phyloP scores from a whole-genome alignment of 2,888 invertebrate species.

The Synanthedon andrenaeformis region DNA sequence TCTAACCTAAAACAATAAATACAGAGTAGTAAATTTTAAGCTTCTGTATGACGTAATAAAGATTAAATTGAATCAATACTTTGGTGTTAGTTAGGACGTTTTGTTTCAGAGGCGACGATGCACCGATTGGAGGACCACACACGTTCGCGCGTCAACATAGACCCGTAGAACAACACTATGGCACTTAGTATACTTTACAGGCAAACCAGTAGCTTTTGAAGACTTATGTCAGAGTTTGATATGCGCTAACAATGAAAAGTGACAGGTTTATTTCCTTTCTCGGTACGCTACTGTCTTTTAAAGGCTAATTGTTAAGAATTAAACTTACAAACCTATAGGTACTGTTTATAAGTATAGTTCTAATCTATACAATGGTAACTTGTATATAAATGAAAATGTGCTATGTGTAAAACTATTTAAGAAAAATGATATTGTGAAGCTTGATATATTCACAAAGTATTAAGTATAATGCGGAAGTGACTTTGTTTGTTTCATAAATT shows the following conservation, averaged over 20 bases:
- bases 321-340: too few species aligned
- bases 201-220: slow-evolving; percentile 55
- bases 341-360: too few species aligned
- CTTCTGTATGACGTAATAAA: not conserved
- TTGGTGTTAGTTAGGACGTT: slow-evolving; percentile 17
- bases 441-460: too few species aligned
- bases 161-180: slow-evolving; percentile 62
- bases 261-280: not conserved
- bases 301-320: too few species aligned
- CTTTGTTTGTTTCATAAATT: too few species aligned
- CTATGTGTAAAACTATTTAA: too few species aligned
- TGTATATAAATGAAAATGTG: too few species aligned
- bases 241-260: slow-evolving; percentile 7
- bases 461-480: too few species aligned
- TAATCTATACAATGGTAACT: too few species aligned
- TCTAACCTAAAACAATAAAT: slow-evolving; percentile 23
- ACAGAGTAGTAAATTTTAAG: too few species aligned
- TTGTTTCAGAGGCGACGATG: slow-evolving; percentile 9
- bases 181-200: slow-evolving; percentile 65
- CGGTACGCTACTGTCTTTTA: too few species aligned
- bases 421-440: too few species aligned
- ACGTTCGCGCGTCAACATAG: slow-evolving; percentile 57
- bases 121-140: slow-evolving; percentile 57
- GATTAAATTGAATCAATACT: slow-evolving; percentile 17
- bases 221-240: slow-evolving; percentile 38